A percentile compares a stretch with the other conserved stretches of the same genome.
phyloP scores from a whole-genome alignment of 2,888 invertebrate species.

The Muschampia plurimacula region DNA sequence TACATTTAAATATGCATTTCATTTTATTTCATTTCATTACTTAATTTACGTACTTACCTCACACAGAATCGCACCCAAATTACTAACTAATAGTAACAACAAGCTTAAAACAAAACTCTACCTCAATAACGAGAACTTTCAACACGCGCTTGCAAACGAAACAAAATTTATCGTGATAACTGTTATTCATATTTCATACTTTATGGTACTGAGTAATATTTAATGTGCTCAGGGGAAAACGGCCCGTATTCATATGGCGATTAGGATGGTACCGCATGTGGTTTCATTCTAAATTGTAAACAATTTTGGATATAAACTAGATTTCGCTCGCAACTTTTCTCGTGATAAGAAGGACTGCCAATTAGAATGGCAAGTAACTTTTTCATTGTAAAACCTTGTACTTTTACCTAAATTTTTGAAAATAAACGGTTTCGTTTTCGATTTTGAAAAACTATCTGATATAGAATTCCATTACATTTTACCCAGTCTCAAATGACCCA shows the following conservation, averaged over 20 bases:
- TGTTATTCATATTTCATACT: conserved; percentile 25
- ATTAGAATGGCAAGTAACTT: no score
- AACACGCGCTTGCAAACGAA: conserved; percentile 12
- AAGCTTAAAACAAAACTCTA: conserved; percentile 1
- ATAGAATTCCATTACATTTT: neutral
- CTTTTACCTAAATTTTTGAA: no score
- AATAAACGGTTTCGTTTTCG: no score
- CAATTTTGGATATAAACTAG: neutral
- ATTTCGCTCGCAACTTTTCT: no score
- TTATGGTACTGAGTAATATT: conserved; percentile 17
- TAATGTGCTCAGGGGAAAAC: conserved; percentile 13
- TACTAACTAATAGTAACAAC: neutral
- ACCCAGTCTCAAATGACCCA: neutral
- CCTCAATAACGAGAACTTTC: conserved; percentile 7
- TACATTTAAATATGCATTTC: no score
- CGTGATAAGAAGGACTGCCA: no score
- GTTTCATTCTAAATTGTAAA: neutral
- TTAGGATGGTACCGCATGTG: conserved; percentile 1
- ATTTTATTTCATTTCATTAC: no score
- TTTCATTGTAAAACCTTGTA: no score
- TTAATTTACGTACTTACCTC: no score
- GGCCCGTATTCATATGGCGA: conserved; percentile 10
- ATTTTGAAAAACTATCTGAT: neutral
- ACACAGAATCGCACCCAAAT: neutral
- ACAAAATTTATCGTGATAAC: conserved; percentile 27